phyloP scores from a whole-genome alignment of 2,113 vertebrate species.

The Varanus komodoensis region DNA sequence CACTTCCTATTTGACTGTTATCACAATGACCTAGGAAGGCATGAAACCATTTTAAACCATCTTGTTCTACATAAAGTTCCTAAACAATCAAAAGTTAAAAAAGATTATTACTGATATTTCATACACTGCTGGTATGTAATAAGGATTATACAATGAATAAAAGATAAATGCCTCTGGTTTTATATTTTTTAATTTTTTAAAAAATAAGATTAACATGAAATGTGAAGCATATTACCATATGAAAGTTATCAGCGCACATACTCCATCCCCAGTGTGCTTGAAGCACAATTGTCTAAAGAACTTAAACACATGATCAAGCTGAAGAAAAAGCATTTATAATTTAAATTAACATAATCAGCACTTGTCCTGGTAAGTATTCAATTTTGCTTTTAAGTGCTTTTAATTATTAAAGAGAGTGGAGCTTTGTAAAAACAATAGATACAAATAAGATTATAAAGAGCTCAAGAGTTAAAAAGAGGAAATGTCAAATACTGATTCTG shows the following conservation, averaged over 20 bases:
- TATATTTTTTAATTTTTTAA: slow-evolving; percentile 13
- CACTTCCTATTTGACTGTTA: not conserved
- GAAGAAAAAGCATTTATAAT: slow-evolving; percentile 73
- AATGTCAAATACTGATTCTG: slow-evolving; percentile 43
- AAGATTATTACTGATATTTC: slow-evolving; percentile 52
- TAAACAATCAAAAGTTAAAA: slow-evolving; percentile 48
- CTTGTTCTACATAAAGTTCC: slow-evolving; percentile 29
- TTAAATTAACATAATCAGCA: slow-evolving; percentile 77
- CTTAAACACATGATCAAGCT: slow-evolving; percentile 69
- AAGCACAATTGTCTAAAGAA: slow-evolving; percentile 62
- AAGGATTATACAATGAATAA: slow-evolving; percentile 66
- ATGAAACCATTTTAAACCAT: slow-evolving; percentile 23
- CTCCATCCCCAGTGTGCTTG: slow-evolving; percentile 60
- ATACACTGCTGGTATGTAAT: slow-evolving; percentile 45
- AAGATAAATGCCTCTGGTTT: slow-evolving; percentile 59
- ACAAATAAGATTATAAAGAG: slow-evolving; percentile 58
- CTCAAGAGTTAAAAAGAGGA: slow-evolving; percentile 44
- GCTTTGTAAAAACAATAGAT: slow-evolving; percentile 62
- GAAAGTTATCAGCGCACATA: slow-evolving; percentile 60
- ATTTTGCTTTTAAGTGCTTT: slow-evolving; percentile 74
- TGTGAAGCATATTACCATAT: slow-evolving; percentile 56
- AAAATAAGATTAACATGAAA: slow-evolving; percentile 55
- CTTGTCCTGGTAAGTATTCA: slow-evolving; percentile 72
- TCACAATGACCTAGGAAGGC: slow-evolving; percentile 22
- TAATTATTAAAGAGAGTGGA: slow-evolving; percentile 71